These are phyloP conservation scores for Panagrolaimus sp. DNA, from an alignment of 1,140 invertebrate species.

Conservation along the genomic window DNA sequence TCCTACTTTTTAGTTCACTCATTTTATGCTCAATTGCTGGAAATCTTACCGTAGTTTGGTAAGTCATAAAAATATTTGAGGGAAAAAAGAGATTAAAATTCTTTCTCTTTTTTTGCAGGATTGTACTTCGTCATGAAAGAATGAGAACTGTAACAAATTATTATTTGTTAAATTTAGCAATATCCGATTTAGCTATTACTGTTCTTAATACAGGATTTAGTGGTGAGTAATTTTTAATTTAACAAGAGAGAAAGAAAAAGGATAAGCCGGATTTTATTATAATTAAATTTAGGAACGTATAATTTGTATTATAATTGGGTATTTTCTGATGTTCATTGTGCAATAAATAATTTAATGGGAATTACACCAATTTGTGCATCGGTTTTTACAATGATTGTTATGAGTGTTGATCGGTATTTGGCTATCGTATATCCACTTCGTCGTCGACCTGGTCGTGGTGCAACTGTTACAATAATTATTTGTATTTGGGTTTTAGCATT, in stretches of 20 bases:
- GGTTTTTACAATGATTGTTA: constrained; percentile 59
- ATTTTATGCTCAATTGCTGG: constrained; percentile 40
- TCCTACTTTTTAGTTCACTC: constrained; percentile 37
- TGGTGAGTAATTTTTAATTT: constrained; percentile 33
- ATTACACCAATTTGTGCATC: constrained; percentile 59
- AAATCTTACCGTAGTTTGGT: constrained; percentile 50
- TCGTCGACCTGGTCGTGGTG: constrained; percentile 73
- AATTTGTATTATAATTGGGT: constrained; percentile 58
- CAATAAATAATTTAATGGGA: constrained; percentile 57
- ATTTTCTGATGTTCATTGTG: constrained; percentile 51
- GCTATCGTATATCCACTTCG: constrained; percentile 82
- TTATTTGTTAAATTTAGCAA: constrained; percentile 47
- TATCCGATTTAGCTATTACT: constrained; percentile 51
- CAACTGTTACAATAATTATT: constrained; percentile 71
- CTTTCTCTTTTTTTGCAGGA: constrained; percentile 35
- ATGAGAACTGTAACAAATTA: constrained; percentile 58
- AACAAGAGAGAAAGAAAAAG: background rate
- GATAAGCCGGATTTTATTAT: background rate
- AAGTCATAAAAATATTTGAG: constrained; percentile 27
- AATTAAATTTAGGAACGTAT: constrained; percentile 12
- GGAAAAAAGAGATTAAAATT: background rate
- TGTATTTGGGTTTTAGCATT: constrained; percentile 76
- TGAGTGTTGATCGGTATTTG: constrained; percentile 63
- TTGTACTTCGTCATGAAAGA: constrained; percentile 52
- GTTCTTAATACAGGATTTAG: constrained; percentile 55